A percentile compares a stretch with the other conserved stretches of the same genome.
phyloP scores from a whole-genome alignment of 1,140 invertebrate genomes.

The Belonocnema kinseyi region DNA sequence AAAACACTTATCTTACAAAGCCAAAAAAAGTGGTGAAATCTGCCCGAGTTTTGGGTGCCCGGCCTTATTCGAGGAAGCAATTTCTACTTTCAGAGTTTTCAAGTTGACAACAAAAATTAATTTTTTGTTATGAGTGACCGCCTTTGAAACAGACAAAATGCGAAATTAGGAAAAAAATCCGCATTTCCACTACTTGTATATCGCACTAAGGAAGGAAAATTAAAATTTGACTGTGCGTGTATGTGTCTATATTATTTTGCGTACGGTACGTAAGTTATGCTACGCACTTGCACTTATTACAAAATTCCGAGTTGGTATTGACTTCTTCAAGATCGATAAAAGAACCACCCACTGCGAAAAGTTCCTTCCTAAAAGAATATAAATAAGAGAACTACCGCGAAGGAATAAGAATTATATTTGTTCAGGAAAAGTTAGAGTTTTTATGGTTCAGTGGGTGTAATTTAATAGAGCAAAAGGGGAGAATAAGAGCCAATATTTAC shows the following conservation, averaged over 20 bases:
- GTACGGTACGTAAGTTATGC: constrained; percentile 47
- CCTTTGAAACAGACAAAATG: neutral
- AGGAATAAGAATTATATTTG: neutral
- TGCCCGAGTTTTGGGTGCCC: too few relatives aligned
- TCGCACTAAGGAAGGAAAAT: constrained; percentile 60
- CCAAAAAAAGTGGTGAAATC: too few relatives aligned
- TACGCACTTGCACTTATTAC: constrained; percentile 46
- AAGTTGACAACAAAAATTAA: too few relatives aligned
- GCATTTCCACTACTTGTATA: constrained; percentile 63
- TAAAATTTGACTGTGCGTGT: constrained; percentile 67
- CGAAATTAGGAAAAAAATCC: constrained; percentile 33
- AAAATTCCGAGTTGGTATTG: constrained; percentile 34
- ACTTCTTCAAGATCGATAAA: neutral
- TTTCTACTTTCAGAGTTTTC: too few relatives aligned
- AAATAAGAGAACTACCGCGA: neutral
- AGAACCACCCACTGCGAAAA: neutral
- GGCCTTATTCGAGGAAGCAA: too few relatives aligned
- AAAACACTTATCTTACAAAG: too few relatives aligned
- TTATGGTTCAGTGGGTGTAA: neutral
- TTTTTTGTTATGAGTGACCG: too few relatives aligned
- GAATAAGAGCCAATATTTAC: neutral
- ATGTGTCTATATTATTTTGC: constrained; percentile 64
- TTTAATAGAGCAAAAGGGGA: neutral
- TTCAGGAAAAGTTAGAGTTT: neutral
- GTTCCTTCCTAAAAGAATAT: neutral